phyloP scores from a whole-genome alignment of 1,140 invertebrate genomes.

The Philotrypesis tridentata region DNA sequence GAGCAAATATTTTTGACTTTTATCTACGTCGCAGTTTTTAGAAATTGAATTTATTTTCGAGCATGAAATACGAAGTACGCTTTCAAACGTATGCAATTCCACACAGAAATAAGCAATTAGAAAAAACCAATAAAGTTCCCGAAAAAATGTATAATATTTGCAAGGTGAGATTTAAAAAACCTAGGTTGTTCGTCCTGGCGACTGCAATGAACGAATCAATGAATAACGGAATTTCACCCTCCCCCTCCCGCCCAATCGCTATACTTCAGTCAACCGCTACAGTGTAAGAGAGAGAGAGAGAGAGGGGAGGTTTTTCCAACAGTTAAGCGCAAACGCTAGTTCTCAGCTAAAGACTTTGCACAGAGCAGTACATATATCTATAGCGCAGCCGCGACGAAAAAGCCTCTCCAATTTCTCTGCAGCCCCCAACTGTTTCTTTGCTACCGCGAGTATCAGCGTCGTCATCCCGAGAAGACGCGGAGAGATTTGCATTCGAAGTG shows the following conservation, averaged over 20 bases:
- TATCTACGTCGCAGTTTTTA: too few relatives aligned
- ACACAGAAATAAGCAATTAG: too few relatives aligned
- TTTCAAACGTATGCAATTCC: too few relatives aligned
- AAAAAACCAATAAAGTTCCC: too few relatives aligned
- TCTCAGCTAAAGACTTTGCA: not conserved
- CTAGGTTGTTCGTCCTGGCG: too few relatives aligned
- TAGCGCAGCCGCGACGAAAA: not conserved
- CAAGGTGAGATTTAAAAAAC: too few relatives aligned
- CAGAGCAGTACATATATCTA: not conserved
- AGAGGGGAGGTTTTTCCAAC: not conserved
- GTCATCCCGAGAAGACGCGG: not conserved
- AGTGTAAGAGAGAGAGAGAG: too few relatives aligned
- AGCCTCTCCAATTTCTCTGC: constrained; percentile 11
- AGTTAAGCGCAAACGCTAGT: constrained; percentile 18
- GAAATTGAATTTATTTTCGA: too few relatives aligned
- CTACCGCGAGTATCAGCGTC: not conserved
- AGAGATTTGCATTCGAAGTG: constrained; percentile 43
- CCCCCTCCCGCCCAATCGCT: too few relatives aligned
- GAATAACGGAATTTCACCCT: not conserved
- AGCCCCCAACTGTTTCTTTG: constrained; percentile 17
- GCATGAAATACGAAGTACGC: too few relatives aligned
- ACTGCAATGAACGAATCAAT: not conserved
- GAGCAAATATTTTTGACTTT: too few relatives aligned
- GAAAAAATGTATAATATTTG: too few relatives aligned
- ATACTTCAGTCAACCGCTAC: not conserved